These are phyloP conservation scores for Archips xylosteana DNA, from an alignment of 2,888 invertebrate genomes.

Conservation along the genomic window DNA sequence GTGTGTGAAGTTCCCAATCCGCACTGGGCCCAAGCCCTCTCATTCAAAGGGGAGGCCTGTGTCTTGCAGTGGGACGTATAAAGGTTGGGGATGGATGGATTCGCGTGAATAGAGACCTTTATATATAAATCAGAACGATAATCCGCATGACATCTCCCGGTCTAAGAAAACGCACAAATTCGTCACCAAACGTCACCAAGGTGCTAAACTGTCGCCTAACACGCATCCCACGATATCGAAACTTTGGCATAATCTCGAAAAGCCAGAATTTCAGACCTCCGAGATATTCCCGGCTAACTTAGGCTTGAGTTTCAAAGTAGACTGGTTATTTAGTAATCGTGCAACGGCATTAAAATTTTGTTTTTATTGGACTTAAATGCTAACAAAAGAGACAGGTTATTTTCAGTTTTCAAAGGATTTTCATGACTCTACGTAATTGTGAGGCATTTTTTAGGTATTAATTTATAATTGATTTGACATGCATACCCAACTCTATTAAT, in stretches of 20 bases:
- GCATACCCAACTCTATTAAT: too few relatives aligned
- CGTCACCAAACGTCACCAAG: conserved; percentile 38
- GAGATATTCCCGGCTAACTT: background rate
- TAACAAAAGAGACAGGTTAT: conserved; percentile 30
- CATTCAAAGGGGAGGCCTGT: too few relatives aligned
- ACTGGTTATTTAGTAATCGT: conserved; percentile 4
- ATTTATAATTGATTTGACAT: background rate
- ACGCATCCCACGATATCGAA: conserved; percentile 25
- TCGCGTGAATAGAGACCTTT: too few relatives aligned
- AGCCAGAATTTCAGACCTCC: conserved; percentile 4
- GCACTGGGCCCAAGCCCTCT: too few relatives aligned
- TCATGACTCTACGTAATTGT: conserved; percentile 12
- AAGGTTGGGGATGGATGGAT: too few relatives aligned
- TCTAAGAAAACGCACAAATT: conserved; percentile 20
- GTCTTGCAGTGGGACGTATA: too few relatives aligned
- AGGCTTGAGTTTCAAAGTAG: background rate
- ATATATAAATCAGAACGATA: background rate
- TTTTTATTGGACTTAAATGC: conserved; percentile 25
- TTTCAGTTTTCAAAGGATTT: conserved; percentile 23
- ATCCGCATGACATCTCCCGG: conserved; percentile 12
- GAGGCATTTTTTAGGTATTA: background rate
- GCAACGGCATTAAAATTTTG: conserved; percentile 22
- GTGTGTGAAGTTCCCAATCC: too few relatives aligned
- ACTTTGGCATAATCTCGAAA: conserved; percentile 8
- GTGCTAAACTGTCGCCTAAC: conserved; percentile 24